A percentile compares a stretch with the other conserved stretches of the same genome.
phyloP scores from a whole-genome alignment of 2,113 vertebrate species.

The Crotophaga sulcirostris region DNA sequence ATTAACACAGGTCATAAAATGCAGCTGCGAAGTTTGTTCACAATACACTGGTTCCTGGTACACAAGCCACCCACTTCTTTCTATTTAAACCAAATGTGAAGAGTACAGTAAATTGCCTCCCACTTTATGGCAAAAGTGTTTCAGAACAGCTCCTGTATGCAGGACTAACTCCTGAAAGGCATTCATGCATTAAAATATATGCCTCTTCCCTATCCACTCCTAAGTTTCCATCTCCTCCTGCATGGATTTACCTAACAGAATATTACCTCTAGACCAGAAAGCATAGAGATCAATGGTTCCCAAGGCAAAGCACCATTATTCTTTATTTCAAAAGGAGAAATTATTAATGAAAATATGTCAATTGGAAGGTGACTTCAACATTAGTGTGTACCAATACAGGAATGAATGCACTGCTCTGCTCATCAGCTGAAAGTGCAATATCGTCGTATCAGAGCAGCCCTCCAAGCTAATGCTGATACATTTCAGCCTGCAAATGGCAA shows the following conservation, averaged over 20 bases:
- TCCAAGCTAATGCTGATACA: background rate
- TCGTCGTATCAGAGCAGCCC: background rate
- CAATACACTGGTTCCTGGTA: constrained; percentile 41
- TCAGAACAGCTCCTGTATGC: constrained; percentile 40
- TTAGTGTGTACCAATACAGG: background rate
- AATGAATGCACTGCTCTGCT: background rate
- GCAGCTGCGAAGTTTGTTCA: constrained; percentile 59
- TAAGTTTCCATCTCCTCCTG: background rate
- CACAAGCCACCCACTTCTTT: constrained; percentile 63
- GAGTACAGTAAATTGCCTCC: constrained; percentile 67
- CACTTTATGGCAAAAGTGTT: constrained; percentile 39
- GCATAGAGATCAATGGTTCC: background rate
- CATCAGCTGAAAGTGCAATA: background rate
- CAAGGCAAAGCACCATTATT: background rate
- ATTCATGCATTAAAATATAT: background rate
- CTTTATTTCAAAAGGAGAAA: background rate
- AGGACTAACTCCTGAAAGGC: constrained; percentile 18
- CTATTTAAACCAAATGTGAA: constrained; percentile 64
- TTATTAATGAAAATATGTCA: background rate
- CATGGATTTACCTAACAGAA: background rate
- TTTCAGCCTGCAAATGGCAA: background rate
- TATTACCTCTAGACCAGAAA: background rate
- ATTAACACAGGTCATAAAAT: constrained; percentile 21
- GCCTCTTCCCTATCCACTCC: background rate
- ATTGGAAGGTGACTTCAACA: background rate